Evolutionary conservation across 1,140 invertebrate species (phyloP).

Genomic region (Eueides isabella): DNA sequence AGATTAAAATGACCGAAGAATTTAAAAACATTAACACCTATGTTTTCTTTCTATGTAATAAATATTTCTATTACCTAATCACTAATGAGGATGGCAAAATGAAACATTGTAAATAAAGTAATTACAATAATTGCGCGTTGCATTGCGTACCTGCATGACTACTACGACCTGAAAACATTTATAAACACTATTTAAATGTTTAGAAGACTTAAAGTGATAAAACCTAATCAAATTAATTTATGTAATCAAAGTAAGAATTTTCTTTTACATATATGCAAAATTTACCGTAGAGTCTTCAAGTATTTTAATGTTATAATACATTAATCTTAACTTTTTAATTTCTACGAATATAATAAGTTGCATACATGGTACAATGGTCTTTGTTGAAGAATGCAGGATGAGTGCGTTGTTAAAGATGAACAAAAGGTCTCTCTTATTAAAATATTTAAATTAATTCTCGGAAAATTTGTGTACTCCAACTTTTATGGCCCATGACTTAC

Average conservation of each 20-base stretch:
- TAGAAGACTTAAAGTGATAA: background rate
- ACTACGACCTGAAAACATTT: too few species aligned
- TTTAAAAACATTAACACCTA: too few species aligned
- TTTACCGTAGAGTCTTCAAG: background rate
- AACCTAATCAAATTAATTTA: background rate
- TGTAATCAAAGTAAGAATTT: background rate
- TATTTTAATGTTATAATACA: too few species aligned
- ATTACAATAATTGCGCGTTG: too few species aligned
- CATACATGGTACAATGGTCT: background rate
- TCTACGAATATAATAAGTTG: background rate
- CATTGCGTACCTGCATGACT: too few species aligned
- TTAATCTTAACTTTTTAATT: background rate
- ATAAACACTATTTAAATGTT: background rate
- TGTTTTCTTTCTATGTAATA: too few species aligned
- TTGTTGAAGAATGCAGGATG: constrained; percentile 1
- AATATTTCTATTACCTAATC: too few species aligned
- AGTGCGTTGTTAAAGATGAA: constrained; percentile 8
- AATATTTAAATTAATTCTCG: constrained; percentile 3
- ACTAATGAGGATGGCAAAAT: too few species aligned
- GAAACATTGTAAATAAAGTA: too few species aligned
- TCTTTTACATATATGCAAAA: background rate
- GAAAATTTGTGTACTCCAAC: background rate
- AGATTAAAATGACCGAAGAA: too few species aligned
- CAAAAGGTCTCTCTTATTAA: constrained; percentile 13
- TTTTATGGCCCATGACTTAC: background rate